Conservation (phyloP, 2,888 invertebrate genomes). For the Melinaea marsaeus region DNA sequence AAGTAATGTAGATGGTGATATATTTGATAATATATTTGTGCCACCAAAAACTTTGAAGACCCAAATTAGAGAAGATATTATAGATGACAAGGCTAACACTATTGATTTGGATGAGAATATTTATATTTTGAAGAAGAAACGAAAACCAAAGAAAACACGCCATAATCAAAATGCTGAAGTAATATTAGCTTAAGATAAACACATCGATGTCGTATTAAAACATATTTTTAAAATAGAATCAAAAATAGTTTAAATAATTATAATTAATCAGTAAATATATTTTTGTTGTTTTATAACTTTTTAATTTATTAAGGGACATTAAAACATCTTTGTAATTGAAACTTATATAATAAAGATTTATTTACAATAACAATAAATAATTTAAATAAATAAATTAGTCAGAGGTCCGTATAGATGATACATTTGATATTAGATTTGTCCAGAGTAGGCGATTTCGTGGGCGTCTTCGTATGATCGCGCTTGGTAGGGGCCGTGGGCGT, state of each 20-base stretch:
- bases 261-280: not conserved
- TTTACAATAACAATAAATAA: constrained; percentile 72
- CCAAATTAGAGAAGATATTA: constrained; percentile 14
- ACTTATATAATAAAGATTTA: constrained; percentile 66
- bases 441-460: constrained; percentile 80
- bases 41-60: not conserved
- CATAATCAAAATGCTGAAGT: constrained; percentile 8
- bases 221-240: too few relatives aligned
- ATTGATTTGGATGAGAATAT: too few relatives aligned
- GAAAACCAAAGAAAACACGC: not conserved
- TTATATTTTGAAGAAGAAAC: not conserved
- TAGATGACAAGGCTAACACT: not conserved
- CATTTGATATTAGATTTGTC: constrained; percentile 60
- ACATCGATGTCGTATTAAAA: too few relatives aligned
- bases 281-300: constrained; percentile 2
- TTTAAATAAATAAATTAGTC: constrained; percentile 70
- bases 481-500: constrained; percentile 79
- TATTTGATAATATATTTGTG: not conserved
- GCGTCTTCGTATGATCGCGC: constrained; percentile 78
- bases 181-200: not conserved
- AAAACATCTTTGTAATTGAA: constrained; percentile 48
- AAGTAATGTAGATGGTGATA: not conserved
- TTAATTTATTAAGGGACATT: not conserved
- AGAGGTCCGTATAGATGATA: constrained; percentile 59
- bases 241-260: not conserved